phyloP scores from a whole-genome alignment of 2,888 invertebrate species.

The Cotesia congregata region DNA sequence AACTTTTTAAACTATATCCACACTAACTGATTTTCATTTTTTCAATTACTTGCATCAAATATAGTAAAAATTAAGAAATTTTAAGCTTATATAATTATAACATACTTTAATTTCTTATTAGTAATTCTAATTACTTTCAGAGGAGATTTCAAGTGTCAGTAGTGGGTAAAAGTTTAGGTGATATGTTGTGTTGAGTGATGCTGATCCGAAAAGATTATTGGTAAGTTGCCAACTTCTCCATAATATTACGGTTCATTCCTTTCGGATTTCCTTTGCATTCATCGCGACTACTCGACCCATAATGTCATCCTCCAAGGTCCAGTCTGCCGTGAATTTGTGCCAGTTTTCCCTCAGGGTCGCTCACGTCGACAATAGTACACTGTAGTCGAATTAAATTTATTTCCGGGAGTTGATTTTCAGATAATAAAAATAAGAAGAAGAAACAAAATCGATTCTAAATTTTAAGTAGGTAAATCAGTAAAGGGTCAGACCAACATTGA shows the following conservation, averaged over 20 bases:
- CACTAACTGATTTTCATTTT: background rate
- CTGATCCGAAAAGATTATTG: constrained; percentile 56
- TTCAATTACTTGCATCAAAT: no score
- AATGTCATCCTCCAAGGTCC: constrained; percentile 41
- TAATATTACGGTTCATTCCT: constrained; percentile 47
- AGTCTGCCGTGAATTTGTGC: constrained; percentile 21
- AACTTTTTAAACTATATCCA: background rate
- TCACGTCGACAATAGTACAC: background rate
- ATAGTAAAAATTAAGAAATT: no score
- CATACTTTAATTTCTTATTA: background rate
- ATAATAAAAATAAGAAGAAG: background rate
- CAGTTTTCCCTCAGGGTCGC: constrained; percentile 21
- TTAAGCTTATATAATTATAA: no score
- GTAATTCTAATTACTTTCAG: background rate
- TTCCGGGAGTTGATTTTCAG: background rate
- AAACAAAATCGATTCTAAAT: background rate
- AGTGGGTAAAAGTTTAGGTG: constrained; percentile 26
- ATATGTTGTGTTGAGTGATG: constrained; percentile 42
- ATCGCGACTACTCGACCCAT: constrained; percentile 45
- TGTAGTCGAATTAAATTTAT: constrained; percentile 19
- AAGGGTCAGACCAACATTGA: background rate
- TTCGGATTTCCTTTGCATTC: constrained; percentile 48
- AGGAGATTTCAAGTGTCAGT: constrained; percentile 41
- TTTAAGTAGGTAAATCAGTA: constrained; percentile 6
- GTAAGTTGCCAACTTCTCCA: constrained; percentile 52